Evolutionary conservation across 2,113 vertebrate species (phyloP).

Genomic region (Brachyistius frenatus): DNA sequence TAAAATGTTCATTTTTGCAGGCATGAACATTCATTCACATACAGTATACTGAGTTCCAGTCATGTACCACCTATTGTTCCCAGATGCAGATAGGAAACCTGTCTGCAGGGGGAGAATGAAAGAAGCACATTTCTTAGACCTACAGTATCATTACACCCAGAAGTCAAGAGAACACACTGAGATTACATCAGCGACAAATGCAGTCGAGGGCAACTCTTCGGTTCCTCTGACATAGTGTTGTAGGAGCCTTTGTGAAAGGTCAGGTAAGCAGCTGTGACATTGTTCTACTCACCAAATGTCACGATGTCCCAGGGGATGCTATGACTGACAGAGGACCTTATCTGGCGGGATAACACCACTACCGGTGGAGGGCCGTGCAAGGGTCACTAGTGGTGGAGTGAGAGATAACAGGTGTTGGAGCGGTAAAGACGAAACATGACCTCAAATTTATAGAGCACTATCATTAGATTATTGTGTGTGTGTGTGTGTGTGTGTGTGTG

Average conservation of each 20-base stretch:
- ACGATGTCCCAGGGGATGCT: slow-evolving; percentile 69
- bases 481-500: too few relatives aligned
- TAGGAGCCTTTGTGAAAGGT: slow-evolving; percentile 75
- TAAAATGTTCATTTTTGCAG: slow-evolving; percentile 12
- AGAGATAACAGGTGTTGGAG: slow-evolving; percentile 22
- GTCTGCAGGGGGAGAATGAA: slow-evolving; percentile 8
- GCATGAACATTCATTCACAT: background rate
- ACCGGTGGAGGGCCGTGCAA: slow-evolving; percentile 40
- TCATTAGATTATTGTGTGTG: too few relatives aligned
- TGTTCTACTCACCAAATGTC: slow-evolving; percentile 78
- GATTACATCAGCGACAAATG: slow-evolving; percentile 16
- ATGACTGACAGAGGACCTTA: slow-evolving; percentile 73
- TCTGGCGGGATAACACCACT: slow-evolving; percentile 63
- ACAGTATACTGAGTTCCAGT: background rate
- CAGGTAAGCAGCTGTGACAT: slow-evolving; percentile 72
- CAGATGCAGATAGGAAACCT: background rate
- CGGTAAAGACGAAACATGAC: background rate
- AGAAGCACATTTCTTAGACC: background rate
- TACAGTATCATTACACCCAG: slow-evolving; percentile 30
- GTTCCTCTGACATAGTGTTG: slow-evolving; percentile 20
- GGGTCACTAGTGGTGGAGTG: slow-evolving; percentile 19
- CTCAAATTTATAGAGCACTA: background rate
- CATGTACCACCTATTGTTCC: background rate
- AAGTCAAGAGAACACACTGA: slow-evolving; percentile 15
- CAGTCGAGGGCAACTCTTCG: slow-evolving; percentile 2